Base-by-base conservation (phyloP, 2,888 invertebrate genomes). In the Lasiommata megera region DNA sequence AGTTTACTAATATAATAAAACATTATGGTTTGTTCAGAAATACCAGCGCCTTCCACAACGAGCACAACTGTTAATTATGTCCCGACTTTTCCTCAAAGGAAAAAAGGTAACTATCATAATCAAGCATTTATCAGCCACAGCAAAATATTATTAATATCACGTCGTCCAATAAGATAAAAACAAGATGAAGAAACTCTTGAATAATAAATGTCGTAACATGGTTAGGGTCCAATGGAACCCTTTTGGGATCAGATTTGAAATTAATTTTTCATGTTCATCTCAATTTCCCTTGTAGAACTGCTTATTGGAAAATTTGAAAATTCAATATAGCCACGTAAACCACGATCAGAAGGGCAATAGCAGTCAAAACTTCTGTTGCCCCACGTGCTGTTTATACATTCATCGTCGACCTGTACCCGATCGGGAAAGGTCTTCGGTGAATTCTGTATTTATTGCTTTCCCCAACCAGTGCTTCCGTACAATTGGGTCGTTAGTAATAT, bases 1-100 rank as follows among this genome's bases (percentile, higher is more conserved):
- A 23, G 2, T 23, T 23, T 23, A 23, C 23, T 23, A 23, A 23
- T 23, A 23, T 23, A 23, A 3, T 23, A 23, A 23, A 23, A 23
- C 23, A 23, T 23, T 23, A 23, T 23, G 34, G 67, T 60, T 72
- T 70, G 88, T 78, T 34, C 92, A 96, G 96, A 96, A 93, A 96
- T 96, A 84, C 95, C 96, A 43, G 95, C 96, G 18, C 96, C 96
- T 34, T 96, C 96, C 29, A 96, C 96, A 62, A 93, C 93, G 36
- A 92, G 92, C 61, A 92, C 92, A 31, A 86, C 89, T 46, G 83
- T 91, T 43, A 90, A 89, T 74, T 92, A 92, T 71, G 88, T 92
- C 29, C 91, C 92, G 43, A 92, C 93, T 55, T 88, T 92, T 66
- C 90, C 93, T 44, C 87, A 92, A 63, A 93, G 89, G 78, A 94